Conservation (phyloP, 1,140 invertebrate species). For the Drosophila baimaii region DNA sequence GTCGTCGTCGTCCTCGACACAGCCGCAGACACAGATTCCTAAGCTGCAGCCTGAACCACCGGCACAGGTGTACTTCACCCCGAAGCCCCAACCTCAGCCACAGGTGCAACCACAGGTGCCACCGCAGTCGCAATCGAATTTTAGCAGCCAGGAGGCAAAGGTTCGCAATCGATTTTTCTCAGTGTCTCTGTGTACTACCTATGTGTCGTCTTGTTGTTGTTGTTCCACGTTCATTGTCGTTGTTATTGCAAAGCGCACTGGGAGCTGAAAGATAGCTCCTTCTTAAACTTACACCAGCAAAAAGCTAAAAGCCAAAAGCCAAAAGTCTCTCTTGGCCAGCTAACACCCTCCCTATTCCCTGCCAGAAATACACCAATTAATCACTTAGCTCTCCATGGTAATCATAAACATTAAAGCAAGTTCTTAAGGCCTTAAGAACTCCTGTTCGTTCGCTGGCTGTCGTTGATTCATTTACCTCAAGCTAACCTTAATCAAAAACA, state of each 20-base stretch:
- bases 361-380: slow-evolving; percentile 9
- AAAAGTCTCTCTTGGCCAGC: slow-evolving; percentile 31
- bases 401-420: slow-evolving; percentile 12
- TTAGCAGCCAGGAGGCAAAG: slow-evolving; percentile 78
- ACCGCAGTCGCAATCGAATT: slow-evolving; percentile 30
- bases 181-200: slow-evolving; percentile 42
- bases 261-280: slow-evolving; percentile 15
- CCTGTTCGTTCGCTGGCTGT: slow-evolving; percentile 12
- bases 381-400: slow-evolving; percentile 14
- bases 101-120: slow-evolving; percentile 23
- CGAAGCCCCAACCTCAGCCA: slow-evolving; percentile 30
- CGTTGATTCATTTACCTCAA: slow-evolving; percentile 18
- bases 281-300: slow-evolving; percentile 9
- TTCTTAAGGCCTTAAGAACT: background rate
- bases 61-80: slow-evolving; percentile 54
- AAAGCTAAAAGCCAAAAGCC: slow-evolving; percentile 9
- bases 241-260: slow-evolving; percentile 70
- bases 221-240: slow-evolving; percentile 49
- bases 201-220: slow-evolving; percentile 59
- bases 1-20: slow-evolving; percentile 41
- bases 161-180: slow-evolving; percentile 66
- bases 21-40: slow-evolving; percentile 10
- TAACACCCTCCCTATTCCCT: background rate
- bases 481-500: no score
- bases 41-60: slow-evolving; percentile 62